Evolutionary conservation across 2,888 invertebrate genomes (phyloP), one percentile per base, ranked within the genome.

Genomic region (Drosophila kambysellisi): DNA sequence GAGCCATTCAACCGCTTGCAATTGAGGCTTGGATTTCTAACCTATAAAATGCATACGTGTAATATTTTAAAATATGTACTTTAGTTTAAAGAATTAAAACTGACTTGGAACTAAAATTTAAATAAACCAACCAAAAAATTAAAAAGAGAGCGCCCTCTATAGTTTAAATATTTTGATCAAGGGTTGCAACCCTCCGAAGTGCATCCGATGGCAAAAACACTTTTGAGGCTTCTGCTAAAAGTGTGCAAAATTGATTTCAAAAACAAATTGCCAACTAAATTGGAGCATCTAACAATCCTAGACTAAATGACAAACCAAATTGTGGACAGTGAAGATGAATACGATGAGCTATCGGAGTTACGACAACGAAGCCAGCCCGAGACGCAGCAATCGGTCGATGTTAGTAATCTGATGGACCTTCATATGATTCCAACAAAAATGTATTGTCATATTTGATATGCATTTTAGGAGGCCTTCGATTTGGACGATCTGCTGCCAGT

Each of bases 401-500:
- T 88, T 41, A 56, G 75, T 66, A 20, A 20, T 7, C 12, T 1
- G 17, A 33, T 48, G 32, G 32, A 57, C 25, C 20, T 15, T 15
- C 8, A 2, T 20, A 30, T 8, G 12, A 11, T 11, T 39, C 20
- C 0, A 32, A 39, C 2, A 25, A 15, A 50, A 33, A 15, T 8
- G 9, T 35, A 9, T 50, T 20, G 12, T 17, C 17, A 20, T 15
- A 20, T 15, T 8, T 46, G 4, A 41, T 7, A 5, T 6, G 9
- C 8, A 37, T 68, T 70, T 8, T 6, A 93, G 93, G 92, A 93
- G 73, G 90, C 92, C 53, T 93, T 97, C 92, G 97, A 98, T 92
- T 95, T 98, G 93, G 98, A 98, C 91, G 97, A 97, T 91, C 94
- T 98, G 68, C 93, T 98, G 72, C 97, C 96, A 0, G 95, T 96